These are phyloP conservation scores for Acridotheres tristis DNA, from an alignment of 2,797 vertebrate genomes.

Conservation along the genomic window DNA sequence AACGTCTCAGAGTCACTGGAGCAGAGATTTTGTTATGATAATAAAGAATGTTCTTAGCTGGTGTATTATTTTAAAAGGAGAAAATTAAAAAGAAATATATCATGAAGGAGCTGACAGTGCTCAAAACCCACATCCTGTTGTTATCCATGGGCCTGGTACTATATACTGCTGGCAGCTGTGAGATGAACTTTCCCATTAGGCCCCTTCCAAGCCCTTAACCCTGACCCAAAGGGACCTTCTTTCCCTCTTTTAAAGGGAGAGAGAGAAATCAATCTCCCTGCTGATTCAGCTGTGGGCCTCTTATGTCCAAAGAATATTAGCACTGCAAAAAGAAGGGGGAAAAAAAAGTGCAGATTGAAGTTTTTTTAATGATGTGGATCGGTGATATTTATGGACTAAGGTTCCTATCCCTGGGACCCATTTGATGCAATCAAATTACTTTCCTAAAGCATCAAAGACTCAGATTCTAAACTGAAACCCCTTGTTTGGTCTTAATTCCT, in stretches of 20 bases:
- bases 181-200: slow-evolving; percentile 63
- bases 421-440: slow-evolving; percentile 66
- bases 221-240: slow-evolving; percentile 64
- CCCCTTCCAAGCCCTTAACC: slow-evolving; percentile 60
- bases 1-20: slow-evolving; percentile 47
- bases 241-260: slow-evolving; percentile 54
- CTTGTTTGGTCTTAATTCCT: slow-evolving; percentile 64
- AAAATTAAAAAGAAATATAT: slow-evolving; percentile 76
- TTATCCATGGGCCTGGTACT: slow-evolving; percentile 59
- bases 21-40: slow-evolving; percentile 65
- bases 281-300: slow-evolving; percentile 67
- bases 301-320: slow-evolving; percentile 64
- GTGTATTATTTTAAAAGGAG: slow-evolving; percentile 69
- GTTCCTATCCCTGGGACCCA: slow-evolving; percentile 59
- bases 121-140: slow-evolving; percentile 80
- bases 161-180: slow-evolving; percentile 52
- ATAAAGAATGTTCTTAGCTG: slow-evolving; percentile 63
- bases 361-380: slow-evolving; percentile 60
- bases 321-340: slow-evolving; percentile 8
- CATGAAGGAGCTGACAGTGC: slow-evolving; percentile 69
- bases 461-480: slow-evolving; percentile 44
- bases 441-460: slow-evolving; percentile 64
- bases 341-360: slow-evolving; percentile 24
- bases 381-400: slow-evolving; percentile 63
- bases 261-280: slow-evolving; percentile 47